A percentile compares a stretch with the other conserved stretches of the same genome.
Evolutionary conservation across 2,113 vertebrate species (phyloP).

Genomic region (Coreoperca whiteheadi): DNA sequence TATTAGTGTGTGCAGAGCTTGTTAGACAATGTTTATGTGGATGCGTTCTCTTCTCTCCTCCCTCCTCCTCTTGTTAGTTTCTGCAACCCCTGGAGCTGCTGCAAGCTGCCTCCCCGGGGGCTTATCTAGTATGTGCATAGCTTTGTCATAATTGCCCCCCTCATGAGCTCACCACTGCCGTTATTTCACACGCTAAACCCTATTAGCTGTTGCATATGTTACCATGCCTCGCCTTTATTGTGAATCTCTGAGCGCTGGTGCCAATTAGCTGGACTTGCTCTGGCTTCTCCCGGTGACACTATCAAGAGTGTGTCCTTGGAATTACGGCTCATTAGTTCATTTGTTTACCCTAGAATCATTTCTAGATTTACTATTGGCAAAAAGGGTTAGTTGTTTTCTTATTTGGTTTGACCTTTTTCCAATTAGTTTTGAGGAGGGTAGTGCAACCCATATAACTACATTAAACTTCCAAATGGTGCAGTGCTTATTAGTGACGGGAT

Average conservation of each 20-base stretch:
- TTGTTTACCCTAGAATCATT: constrained; percentile 75
- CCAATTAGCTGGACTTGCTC: constrained; percentile 78
- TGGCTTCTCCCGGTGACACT: constrained; percentile 62
- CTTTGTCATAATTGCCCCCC: constrained; percentile 81
- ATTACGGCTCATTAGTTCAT: constrained; percentile 80
- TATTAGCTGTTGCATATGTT: constrained; percentile 80
- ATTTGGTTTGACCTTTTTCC: constrained; percentile 55
- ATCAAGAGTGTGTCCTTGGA: constrained; percentile 64
- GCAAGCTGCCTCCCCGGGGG: constrained; percentile 64
- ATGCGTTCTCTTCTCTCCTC: constrained; percentile 25
- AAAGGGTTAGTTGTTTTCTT: constrained; percentile 43
- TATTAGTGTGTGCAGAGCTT: constrained; percentile 52
- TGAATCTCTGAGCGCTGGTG: constrained; percentile 64
- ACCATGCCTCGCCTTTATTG: constrained; percentile 70
- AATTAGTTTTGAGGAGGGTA: constrained; percentile 57
- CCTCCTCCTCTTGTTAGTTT: constrained; percentile 59
- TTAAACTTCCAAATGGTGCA: constrained; percentile 6
- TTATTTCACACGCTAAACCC: constrained; percentile 77
- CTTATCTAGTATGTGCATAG: constrained; percentile 73
- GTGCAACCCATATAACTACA: neutral
- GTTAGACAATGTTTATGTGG: constrained; percentile 74
- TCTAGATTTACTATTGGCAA: constrained; percentile 50
- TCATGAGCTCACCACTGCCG: constrained; percentile 73
- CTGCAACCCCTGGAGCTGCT: constrained; percentile 63
- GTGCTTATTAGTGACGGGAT: constrained; percentile 13